These are phyloP conservation scores for Martes martes DNA, from an alignment of 2,113 vertebrate species.

Conservation along the genomic window DNA sequence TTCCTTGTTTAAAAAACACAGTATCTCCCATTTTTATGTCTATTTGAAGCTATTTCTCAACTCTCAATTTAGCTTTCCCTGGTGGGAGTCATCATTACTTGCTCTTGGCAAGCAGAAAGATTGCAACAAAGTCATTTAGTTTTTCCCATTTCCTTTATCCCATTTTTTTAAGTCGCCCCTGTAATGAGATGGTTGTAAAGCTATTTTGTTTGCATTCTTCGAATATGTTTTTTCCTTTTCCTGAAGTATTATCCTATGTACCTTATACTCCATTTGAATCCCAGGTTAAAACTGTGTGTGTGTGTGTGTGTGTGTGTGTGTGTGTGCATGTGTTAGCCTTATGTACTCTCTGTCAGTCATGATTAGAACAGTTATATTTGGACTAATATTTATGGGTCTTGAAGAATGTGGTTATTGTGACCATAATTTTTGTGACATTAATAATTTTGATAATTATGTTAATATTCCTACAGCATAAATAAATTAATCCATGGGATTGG, in stretches of 20 bases:
- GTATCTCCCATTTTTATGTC: constrained; percentile 65
- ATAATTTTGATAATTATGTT: neutral
- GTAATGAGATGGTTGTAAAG: constrained; percentile 56
- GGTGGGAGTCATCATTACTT: constrained; percentile 68
- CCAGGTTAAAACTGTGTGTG: neutral
- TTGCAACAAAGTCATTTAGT: constrained; percentile 53
- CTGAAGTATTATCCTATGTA: neutral
- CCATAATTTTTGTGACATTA: neutral
- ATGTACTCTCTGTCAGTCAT: neutral
- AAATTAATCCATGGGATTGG: neutral
- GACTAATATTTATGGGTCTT: neutral
- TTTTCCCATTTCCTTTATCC: constrained; percentile 61
- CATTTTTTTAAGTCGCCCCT: constrained; percentile 57
- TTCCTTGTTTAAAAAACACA: constrained; percentile 71
- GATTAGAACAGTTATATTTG: neutral
- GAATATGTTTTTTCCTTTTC: neutral
- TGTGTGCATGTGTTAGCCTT: neutral
- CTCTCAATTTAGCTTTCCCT: constrained; percentile 67
- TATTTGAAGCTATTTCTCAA: constrained; percentile 65
- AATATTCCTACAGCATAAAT: neutral
- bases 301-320: neutral
- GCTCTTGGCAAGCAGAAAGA: constrained; percentile 59
- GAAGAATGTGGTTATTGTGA: neutral
- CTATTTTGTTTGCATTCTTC: constrained; percentile 49
- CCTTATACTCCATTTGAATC: constrained; percentile 2